Base-by-base conservation (phyloP, 2,888 invertebrate species). In the Drepanosiphum platanoidis region DNA sequence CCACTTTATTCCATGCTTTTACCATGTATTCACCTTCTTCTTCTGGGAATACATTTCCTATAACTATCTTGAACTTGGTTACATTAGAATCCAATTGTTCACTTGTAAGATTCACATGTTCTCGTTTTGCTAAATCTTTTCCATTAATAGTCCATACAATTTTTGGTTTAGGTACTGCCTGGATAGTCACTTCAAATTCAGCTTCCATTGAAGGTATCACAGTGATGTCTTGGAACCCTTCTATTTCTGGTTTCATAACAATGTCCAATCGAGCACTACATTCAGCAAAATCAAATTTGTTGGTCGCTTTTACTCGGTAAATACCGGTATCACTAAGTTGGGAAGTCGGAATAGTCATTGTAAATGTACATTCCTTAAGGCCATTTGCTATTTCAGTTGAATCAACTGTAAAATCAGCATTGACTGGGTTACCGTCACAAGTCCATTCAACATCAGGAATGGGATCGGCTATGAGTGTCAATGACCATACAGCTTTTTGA, bases 141-240 rank as follows among this genome's bases (percentile, higher is more conserved):
- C 83, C 83, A 58, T 86, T 46, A 81, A 87, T 88, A 88, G 88
- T 92, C 97, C 97, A 98, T 88, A 94, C 93, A 1, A 99, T 93
- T 87, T 94, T 94, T 2, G 98, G 96, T 87, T 94, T 93, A 0
- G 99, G 99, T 90, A 96, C 96, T 36, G 97, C 97, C 88, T 94
- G 93, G 2, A 98, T 93, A 68, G 94, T 92, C 58, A 95, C 95
- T 88, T 94, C 93, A 89, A 98, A 94, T 87, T 93, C 93, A 36
- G 95, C 93, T 42, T 94, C 92, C 88, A 96, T 95, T 83, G 93
- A 95, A 1, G 96, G 96, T 86, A 93, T 92, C 1, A 93, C 93
- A 36, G 92, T 92, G 71, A 94, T 91, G 89, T 96, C 95, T 88
- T 93, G 93, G 74, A 96, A 92, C 0, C 94, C 94, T 86, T 94